Base-by-base conservation (phyloP, 2,113 vertebrate genomes). In the Mugil cephalus region DNA sequence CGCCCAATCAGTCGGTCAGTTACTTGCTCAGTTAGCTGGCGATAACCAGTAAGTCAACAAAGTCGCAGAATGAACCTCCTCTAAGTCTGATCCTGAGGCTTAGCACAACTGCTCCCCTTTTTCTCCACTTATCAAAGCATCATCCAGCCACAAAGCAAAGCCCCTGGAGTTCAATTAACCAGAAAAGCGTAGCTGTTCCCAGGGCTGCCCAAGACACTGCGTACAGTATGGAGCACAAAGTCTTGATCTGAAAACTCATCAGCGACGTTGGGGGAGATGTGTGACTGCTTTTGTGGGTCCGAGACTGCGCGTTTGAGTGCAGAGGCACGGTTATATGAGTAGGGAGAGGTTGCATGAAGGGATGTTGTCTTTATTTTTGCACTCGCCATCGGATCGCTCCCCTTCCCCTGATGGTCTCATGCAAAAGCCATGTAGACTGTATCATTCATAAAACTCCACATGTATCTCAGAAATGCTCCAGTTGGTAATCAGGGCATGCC, bases 131-230 rank as follows among this genome's bases (percentile, higher is more conserved):
- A 84, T 86, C 80, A 88, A 84, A 85, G 84, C 46, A 55, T 78
- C 68, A 78, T 77, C 76, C 76, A 61, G 61, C 43, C 74, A 87
- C 86, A 79, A 48, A 80, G 70, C 73, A 46, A 56, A 58, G 63
- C 82, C 85, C 81, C 84, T 69, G 51, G 79, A 86, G 82, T 87
- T 90, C 86, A 89, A 87, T 91, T 87, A 90, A 66, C 68, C 70
- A 69, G 67, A 40, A n/a, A 72, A 62, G 81, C 58, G 35, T 46
- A 80, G 80, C 69, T 83, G 45, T 65, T 87, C 74, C 70, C 64
- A 38, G 45, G 67, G 51, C 63, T 64, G 47, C 51, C 77, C 43
- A 35, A 79, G 69, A 75, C 69, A 54, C 62, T 71, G 74, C 45
- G 74, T 60, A 46, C 79, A 66, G 43, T 55, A 78, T 81, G 60